Evolutionary conservation across 2,888 invertebrate species (phyloP).

Genomic region (Metopia argyrocephala): DNA sequence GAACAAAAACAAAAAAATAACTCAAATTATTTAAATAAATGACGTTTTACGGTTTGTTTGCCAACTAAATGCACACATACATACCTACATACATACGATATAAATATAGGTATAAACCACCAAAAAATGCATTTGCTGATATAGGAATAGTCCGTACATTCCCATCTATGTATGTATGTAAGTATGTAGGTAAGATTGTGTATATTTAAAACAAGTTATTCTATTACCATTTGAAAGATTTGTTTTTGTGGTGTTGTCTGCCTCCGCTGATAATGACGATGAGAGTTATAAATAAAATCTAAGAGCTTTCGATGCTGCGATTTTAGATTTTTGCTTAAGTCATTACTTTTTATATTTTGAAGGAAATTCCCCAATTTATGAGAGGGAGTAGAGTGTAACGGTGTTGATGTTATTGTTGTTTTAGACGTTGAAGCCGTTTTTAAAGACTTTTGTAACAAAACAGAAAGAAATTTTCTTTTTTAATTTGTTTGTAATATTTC

Average conservation of each 20-base stretch:
- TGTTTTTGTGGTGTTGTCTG: conserved; percentile 20
- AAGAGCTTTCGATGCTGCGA: not conserved
- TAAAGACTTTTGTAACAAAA: not conserved
- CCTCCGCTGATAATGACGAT: conserved; percentile 19
- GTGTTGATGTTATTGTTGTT: not conserved
- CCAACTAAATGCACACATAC: too few species aligned
- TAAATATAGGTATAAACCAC: too few species aligned
- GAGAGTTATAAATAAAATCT: conserved; percentile 11
- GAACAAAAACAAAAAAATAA: too few species aligned
- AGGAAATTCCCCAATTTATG: too few species aligned
- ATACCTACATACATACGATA: too few species aligned
- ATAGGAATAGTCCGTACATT: too few species aligned
- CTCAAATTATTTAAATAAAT: too few species aligned
- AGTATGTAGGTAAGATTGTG: not conserved
- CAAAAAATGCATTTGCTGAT: too few species aligned
- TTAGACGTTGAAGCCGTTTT: not conserved
- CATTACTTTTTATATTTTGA: not conserved
- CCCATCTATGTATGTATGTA: too few species aligned
- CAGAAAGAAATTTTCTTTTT: not conserved
- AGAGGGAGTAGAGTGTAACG: not conserved
- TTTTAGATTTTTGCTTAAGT: not conserved
- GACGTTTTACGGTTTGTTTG: too few species aligned
- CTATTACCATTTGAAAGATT: conserved; percentile 61
- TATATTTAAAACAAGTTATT: not conserved
- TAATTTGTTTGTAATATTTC: conserved; percentile 17